Percentiles rank a stretch among this genome's conserved stretches.
Evolutionary conservation across 2,113 vertebrate species (phyloP).

Genomic region (Hyla sarda): DNA sequence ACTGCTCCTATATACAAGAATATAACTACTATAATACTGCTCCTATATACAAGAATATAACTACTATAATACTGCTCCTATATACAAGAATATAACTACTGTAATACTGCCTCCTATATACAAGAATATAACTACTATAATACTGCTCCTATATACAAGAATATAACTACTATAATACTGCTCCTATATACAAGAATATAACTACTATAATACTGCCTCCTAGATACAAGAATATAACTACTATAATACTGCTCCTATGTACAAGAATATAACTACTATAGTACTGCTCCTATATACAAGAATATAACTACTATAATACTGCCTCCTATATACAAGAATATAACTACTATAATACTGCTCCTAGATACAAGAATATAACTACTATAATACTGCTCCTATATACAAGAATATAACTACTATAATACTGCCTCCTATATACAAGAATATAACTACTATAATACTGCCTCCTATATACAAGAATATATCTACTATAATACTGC

Average conservation of each 20-base stretch:
- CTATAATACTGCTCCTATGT: not conserved
- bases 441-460: not conserved
- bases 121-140: constrained; percentile 5
- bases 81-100: not conserved
- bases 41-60: not conserved
- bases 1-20: not conserved
- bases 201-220: constrained; percentile 1
- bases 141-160: not conserved
- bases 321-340: not conserved
- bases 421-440: not conserved
- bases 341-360: not conserved
- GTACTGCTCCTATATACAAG: not conserved
- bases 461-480: not conserved
- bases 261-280: constrained; percentile 5
- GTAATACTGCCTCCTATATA: not conserved
- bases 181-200: not conserved
- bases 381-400: not conserved
- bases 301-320: constrained; percentile 9
- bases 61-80: constrained; percentile 1
- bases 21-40: constrained; percentile 1
- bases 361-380: not conserved
- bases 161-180: constrained; percentile 12
- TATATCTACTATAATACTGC: not conserved
- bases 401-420: not conserved
- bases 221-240: not conserved